Evolutionary conservation across 1,140 invertebrate genomes (phyloP).

Genomic region (Neodiprion fabricii): DNA sequence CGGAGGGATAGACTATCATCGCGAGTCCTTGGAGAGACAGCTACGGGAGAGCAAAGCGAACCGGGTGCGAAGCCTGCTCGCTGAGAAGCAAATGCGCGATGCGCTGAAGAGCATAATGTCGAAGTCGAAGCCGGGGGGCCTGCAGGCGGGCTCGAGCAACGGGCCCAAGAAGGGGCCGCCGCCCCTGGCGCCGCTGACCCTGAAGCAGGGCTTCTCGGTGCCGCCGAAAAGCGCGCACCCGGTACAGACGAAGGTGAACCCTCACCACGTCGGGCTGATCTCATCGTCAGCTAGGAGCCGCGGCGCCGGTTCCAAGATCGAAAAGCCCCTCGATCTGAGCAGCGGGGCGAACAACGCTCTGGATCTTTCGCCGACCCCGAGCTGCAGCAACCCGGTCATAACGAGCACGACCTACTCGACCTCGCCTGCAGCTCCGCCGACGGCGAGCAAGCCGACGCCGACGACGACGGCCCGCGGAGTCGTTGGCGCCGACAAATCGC

Average conservation of each 20-base stretch:
- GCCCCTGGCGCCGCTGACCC: constrained; percentile 47
- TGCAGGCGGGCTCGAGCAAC: background rate
- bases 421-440: background rate
- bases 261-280: constrained; percentile 19
- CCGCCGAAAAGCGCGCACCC: constrained; percentile 18
- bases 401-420: background rate
- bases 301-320: constrained; percentile 25
- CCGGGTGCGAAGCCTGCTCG: constrained; percentile 50
- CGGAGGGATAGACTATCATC: constrained; percentile 19
- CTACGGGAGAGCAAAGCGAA: constrained; percentile 53
- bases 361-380: constrained; percentile 35
- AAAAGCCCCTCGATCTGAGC: constrained; percentile 37
- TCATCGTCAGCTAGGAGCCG: background rate
- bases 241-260: background rate
- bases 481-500: background rate
- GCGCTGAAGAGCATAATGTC: constrained; percentile 54
- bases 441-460: background rate
- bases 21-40: constrained; percentile 52
- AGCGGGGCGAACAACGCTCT: constrained; percentile 34
- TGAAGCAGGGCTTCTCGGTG: constrained; percentile 37
- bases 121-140: background rate
- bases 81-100: constrained; percentile 57
- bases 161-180: constrained; percentile 50
- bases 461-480: background rate
- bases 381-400: constrained; percentile 6